These are phyloP conservation scores for Ciconia boyciana DNA, from an alignment of 2,113 vertebrate genomes.

Conservation along the genomic window DNA sequence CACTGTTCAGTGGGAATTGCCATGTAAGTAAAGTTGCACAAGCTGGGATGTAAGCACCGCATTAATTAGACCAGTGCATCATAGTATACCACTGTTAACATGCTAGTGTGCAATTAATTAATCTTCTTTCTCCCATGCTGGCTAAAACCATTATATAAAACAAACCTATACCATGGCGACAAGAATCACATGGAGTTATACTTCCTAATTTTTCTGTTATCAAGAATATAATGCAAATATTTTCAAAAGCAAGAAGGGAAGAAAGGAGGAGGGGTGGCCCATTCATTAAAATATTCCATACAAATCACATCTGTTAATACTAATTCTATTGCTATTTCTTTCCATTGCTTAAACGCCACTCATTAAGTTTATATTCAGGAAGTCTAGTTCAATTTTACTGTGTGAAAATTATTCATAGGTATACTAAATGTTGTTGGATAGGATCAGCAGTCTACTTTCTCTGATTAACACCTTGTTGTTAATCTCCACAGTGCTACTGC, in stretches of 20 bases:
- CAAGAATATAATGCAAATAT: not conserved
- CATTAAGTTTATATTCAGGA: not conserved
- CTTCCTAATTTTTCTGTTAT: not conserved
- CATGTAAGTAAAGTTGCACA: not conserved
- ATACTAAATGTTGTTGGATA: not conserved
- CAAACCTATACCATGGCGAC: not conserved
- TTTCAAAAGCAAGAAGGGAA: not conserved
- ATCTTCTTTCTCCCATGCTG: not conserved
- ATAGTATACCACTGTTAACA: not conserved
- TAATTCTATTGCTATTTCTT: not conserved
- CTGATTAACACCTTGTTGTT: not conserved
- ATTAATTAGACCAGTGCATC: not conserved
- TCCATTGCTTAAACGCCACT: not conserved
- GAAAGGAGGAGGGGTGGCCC: not conserved
- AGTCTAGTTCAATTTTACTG: not conserved
- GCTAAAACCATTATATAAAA: not conserved
- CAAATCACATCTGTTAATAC: not conserved
- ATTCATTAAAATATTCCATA: not conserved
- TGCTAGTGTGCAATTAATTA: not conserved
- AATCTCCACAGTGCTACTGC: not conserved
- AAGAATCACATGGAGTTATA: not conserved
- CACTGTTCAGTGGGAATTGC: not conserved
- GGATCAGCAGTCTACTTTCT: not conserved
- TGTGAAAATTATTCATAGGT: not conserved
- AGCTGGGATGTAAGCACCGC: not conserved